Evolutionary conservation across 2,797 vertebrate genomes (phyloP), one percentile per base, ranked within the genome.

Genomic region (Coregonus ussuriensis): DNA sequence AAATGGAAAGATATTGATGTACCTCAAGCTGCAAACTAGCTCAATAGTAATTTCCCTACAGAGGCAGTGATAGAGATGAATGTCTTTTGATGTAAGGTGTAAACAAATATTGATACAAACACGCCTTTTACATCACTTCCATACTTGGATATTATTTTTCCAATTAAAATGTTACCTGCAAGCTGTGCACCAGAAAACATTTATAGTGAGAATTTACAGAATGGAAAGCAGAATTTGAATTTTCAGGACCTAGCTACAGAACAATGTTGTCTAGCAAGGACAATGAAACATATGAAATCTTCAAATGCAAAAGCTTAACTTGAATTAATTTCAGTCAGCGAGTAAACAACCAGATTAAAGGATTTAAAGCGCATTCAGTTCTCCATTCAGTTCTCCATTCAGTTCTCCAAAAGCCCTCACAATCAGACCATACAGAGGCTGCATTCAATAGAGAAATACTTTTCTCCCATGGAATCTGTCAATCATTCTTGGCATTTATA

Each of bases 261-360:
- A 21, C 59, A 63, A 11, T 63, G n/a, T 63, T 63, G 21, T 63
- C 59, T 9, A 25, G 25, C 25, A 63, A 63, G 21, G 59, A 25
- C 59, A 63, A 63, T 21, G 21, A 63, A 63, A 63, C n/a, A 63
- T 11, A n/a, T 63, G 9, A 63, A 63, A 25, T 63, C 59, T 63
- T 63, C 59, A 63, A 63, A 63, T 63, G 59, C 7, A 63, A 63
- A 25, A 63, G 59, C 59, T 63, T 63, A 63, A 63, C 59, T 21
- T 63, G 59, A 63, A 25, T 63, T 63, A 11, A 25, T 63, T 63
- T 63, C 11, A 21, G 59, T 25, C 7, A 4, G 59, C 21, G 25
- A 25, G 59, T 63, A 63, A 63, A 63, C 59, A 63, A 63, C 21
- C 21, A 63, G 21, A 63, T 63, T 63, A 63, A 63, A 63, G 59